These are phyloP conservation scores for Melanotaenia trifasciata DNA, from an alignment of 2,797 vertebrate genomes.

Conservation along the genomic window DNA sequence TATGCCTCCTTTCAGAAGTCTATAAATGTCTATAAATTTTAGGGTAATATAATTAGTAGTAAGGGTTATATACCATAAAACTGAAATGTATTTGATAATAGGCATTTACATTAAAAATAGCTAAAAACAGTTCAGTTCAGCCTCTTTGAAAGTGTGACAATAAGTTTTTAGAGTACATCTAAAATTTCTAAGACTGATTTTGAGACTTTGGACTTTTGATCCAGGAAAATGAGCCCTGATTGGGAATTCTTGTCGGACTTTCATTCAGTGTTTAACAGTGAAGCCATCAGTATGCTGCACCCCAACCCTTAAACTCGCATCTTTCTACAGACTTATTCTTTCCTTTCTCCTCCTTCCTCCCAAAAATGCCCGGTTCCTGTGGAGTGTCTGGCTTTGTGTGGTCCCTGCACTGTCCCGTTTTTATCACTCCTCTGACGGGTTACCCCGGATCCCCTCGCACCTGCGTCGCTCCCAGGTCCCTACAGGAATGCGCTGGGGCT, in stretches of 20 bases:
- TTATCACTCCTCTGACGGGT: slow-evolving; percentile 89
- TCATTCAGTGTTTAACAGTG: slow-evolving; percentile 64
- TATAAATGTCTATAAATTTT: too few species aligned
- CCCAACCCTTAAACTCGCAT: slow-evolving; percentile 51
- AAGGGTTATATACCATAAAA: background rate
- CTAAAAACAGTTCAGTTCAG: background rate
- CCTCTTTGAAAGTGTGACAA: background rate
- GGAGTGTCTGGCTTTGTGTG: slow-evolving; percentile 91
- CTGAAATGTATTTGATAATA: background rate
- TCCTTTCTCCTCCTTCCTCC: slow-evolving; percentile 80
- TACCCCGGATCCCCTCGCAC: slow-evolving; percentile 91
- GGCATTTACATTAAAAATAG: background rate
- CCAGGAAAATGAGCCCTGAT: slow-evolving; percentile 21
- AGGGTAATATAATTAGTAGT: too few species aligned
- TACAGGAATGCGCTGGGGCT: slow-evolving; percentile 99
- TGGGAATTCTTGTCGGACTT: slow-evolving; percentile 33
- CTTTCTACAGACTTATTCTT: slow-evolving; percentile 68
- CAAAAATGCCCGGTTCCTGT: slow-evolving; percentile 68
- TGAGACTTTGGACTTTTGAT: slow-evolving; percentile 36
- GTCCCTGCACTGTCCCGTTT: slow-evolving; percentile 89
- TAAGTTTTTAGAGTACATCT: background rate
- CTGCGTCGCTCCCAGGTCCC: slow-evolving; percentile 95
- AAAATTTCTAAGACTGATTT: background rate
- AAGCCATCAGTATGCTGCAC: slow-evolving; percentile 55
- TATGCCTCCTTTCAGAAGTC: too few species aligned